Evolutionary conservation across 2,888 invertebrate species (phyloP), one percentile per base, ranked within the genome.

Genomic region (Auanema sp.): DNA sequence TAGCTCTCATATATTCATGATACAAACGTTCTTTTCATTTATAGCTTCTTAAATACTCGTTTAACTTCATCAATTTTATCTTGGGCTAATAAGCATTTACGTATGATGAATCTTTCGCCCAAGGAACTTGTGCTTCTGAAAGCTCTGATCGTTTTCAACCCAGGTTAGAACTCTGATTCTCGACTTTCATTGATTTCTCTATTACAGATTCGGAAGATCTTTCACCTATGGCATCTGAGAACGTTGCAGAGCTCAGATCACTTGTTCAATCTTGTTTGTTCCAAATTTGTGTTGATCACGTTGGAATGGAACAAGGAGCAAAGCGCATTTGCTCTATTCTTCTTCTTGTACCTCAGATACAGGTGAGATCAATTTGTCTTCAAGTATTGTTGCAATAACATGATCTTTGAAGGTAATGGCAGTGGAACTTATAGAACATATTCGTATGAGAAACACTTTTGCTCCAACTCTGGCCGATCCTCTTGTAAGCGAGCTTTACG

Each of bases 401-500:
- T 52, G 21, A 23, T 41, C 23, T 5, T 33, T 69, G 40, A 62
- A 77, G 77, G 63, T 79, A 54, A 68, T 79, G 65, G 75, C 75
- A 16, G 64, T 72, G 16, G 78, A 77, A 25, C 60, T 79, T 53
- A 68, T 75, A 25, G 80, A 80, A 60, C 77, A 80, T 53, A 74
- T 79, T 12, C 73, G 76, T 10, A 70, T 78, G 58, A 68, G 71
- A 11, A 71, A 72, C 66, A 72, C 74, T 10, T 76, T 69, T 66
- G 41, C 60, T 24, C 65, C 63, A 40, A 62, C 65, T 8, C 64
- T 68, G 21, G 69, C 69, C 12, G 71, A 71, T 50, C 69, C 71
- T 41, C 52, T 77, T 21, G 73, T 80, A 68, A 77, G 64, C 69
- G 74, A 80, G 62, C 71, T 79, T 24, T 79, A 76, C 62, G 79